phyloP scores from a whole-genome alignment of 2,888 invertebrate genomes.

The Netelia virgata region DNA sequence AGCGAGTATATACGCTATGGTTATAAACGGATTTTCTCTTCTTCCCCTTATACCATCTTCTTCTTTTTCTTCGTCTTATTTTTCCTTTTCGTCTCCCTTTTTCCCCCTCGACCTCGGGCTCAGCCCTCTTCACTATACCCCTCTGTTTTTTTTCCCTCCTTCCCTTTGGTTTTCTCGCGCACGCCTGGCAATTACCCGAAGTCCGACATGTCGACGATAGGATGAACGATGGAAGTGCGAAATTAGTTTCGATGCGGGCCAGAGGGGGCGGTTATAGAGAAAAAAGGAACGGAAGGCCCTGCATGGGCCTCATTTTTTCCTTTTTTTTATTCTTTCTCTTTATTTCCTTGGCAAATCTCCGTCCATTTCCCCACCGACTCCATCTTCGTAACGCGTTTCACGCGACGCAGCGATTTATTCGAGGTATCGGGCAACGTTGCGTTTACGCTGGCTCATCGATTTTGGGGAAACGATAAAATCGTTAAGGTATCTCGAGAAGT shows the following conservation, averaged over 20 bases:
- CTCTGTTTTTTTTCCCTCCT: constrained; percentile 36
- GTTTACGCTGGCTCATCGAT: constrained; percentile 3
- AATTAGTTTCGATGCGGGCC: constrained; percentile 65
- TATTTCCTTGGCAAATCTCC: constrained; percentile 16
- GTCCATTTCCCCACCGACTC: constrained; percentile 3
- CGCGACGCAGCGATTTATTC: constrained; percentile 22
- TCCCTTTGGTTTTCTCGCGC: constrained; percentile 49
- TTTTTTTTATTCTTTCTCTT: constrained; percentile 10
- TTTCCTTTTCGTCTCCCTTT: background rate
- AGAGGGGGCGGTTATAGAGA: constrained; percentile 2
- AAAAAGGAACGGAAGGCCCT: constrained; percentile 2
- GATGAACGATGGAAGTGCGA: constrained; percentile 65
- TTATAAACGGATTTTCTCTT: constrained; percentile 65
- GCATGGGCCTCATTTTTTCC: constrained; percentile 10
- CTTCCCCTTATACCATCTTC: background rate
- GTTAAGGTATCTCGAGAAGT: background rate
- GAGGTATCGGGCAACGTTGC: background rate
- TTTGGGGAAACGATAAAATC: background rate
- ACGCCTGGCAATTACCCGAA: constrained; percentile 62
- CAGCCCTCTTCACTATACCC: background rate
- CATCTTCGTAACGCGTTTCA: constrained; percentile 32
- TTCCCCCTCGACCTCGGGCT: constrained; percentile 7
- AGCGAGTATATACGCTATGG: constrained; percentile 29
- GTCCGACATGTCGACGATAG: constrained; percentile 64
- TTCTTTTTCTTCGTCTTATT: background rate